Base-by-base conservation (phyloP, 2,888 invertebrate species). In the Tuta absoluta region DNA sequence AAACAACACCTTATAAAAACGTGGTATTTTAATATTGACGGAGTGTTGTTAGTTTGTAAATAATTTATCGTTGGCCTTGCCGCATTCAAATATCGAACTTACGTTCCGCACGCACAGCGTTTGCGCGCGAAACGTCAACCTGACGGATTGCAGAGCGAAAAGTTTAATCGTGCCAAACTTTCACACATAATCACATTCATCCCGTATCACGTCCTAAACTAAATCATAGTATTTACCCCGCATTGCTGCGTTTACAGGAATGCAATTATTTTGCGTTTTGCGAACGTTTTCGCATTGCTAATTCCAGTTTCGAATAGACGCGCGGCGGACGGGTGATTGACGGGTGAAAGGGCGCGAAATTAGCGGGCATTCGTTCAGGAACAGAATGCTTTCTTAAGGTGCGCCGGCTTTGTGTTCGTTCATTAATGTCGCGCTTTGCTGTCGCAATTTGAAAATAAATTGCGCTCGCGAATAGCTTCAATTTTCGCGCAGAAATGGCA, bases 281-380 rank as follows among this genome's bases (percentile, higher is more conserved):
- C 71, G 72, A 68, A 69, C 71, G 72, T 71, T 79, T 80, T 78
- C 75, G 77, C 78, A 78, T 72, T 72, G 82, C 82, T 82, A 85
- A 84, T 84, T 79, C 76, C 77, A 72, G 77, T 69, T 75, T 73
- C 70, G 77, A 79, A 75, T 76, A 76, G 73, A 72, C 75, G 72
- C 74, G 72, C 68, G 65, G 70, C 72, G 70, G 89, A 89, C 89
- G 80, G 71, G 72, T 89, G 91, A 91, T 87, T 89, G 91, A 90
- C 91, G 82, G 85, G 86, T 85, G 86, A 90, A 90, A 91, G 89
- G 85, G 89, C 86, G 86, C 84, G 83, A 89, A 86, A 90, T 89
- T 89, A 88, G 87, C 81, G 72, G 77, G 49, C 62, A 72, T 73
- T 72, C 73, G 78, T 72, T 73, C 75, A 72, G 73, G 73, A 77